These are phyloP conservation scores for Strongylocentrotus purpuratus DNA, from an alignment of 35 echinoderm and acorn worm genomes.

Conservation along the genomic window DNA sequence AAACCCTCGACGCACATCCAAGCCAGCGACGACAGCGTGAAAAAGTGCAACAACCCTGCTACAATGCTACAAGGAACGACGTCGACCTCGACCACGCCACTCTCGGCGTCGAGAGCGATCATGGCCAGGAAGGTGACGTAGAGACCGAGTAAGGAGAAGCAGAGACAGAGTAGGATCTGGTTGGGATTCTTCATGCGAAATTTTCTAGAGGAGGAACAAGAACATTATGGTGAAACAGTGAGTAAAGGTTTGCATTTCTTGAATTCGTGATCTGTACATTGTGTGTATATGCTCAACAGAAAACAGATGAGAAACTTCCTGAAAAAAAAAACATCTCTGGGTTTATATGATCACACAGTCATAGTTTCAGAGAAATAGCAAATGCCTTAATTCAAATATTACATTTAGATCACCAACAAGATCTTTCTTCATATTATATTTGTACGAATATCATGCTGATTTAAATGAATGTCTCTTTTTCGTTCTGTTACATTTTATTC, in stretches of 20 bases:
- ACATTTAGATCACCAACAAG: too few relatives aligned
- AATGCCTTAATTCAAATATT: too few relatives aligned
- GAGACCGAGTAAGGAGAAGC: conserved; percentile 58
- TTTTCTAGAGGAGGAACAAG: conserved; percentile 57
- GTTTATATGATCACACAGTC: too few relatives aligned
- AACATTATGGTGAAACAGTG: not conserved
- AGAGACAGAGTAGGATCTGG: conserved; percentile 71
- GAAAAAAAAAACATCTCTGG: too few relatives aligned
- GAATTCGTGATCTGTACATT: not conserved
- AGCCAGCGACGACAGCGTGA: conserved; percentile 70
- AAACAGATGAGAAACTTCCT: not conserved
- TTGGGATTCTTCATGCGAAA: conserved; percentile 71
- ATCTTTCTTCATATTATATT: too few relatives aligned
- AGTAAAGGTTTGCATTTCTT: not conserved
- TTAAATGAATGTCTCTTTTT: too few relatives aligned
- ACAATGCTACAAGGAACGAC: conserved; percentile 64
- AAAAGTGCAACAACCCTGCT: conserved; percentile 70
- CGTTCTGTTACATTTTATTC: too few relatives aligned
- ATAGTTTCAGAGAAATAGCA: too few relatives aligned
- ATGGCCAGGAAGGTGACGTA: conserved; percentile 72
- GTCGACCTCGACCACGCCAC: conserved; percentile 44
- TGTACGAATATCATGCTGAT: too few relatives aligned
- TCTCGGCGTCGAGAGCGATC: conserved; percentile 65
- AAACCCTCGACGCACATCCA: conserved; percentile 83
- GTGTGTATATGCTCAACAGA: not conserved